Base-by-base conservation (phyloP, 2,888 invertebrate genomes). In the Drosophila mettleri region DNA sequence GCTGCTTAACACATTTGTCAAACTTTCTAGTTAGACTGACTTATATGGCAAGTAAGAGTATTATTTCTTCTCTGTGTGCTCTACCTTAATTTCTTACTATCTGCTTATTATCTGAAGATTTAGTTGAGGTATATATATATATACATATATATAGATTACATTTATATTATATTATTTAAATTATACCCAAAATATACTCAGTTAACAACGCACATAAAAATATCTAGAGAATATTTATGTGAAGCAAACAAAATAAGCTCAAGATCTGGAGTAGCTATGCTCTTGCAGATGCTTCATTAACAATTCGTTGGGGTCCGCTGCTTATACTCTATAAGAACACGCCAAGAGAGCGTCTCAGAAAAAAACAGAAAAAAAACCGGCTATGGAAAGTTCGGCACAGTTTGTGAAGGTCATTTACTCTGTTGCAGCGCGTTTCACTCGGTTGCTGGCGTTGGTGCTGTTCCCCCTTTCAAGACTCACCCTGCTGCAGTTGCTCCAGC, bases 401-500 rank as follows among this genome's bases (percentile, higher is more conserved):
- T 83, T 70, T 41, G 64, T 85, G 88, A 86, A 89, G 89, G 88
- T 86, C 88, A 89, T 80, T 80, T 59, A 46, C 49, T 51, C 18
- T 9, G 31, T 24, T 45, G 31, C 24, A 33, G 58, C 22, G 49
- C 12, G 20, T 63, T 57, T 58, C 65, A 69, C 59, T 59, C 27
- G 20, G 31, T 66, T 59, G 67, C 86, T 34, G 14, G n/a, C 18
- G 16, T 49, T 58, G 2, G 54, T 59, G n/a, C n/a, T 48, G 12
- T 9, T 14, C 22, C 6, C 7, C 45, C 2, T 9, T 16, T 12
- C n/a, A n/a, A 7, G 0, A 64, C 87, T 80, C 52, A 91, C 92
- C 95, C 82, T 94, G 92, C 53, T 94, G 94, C n/a, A 96, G 90
- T 91, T 96, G 96, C 38, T 94, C 93, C 36, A 96, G 91, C 0